Conservation (phyloP, 2,113 vertebrate genomes). For the Emydura subglobosa region DNA sequence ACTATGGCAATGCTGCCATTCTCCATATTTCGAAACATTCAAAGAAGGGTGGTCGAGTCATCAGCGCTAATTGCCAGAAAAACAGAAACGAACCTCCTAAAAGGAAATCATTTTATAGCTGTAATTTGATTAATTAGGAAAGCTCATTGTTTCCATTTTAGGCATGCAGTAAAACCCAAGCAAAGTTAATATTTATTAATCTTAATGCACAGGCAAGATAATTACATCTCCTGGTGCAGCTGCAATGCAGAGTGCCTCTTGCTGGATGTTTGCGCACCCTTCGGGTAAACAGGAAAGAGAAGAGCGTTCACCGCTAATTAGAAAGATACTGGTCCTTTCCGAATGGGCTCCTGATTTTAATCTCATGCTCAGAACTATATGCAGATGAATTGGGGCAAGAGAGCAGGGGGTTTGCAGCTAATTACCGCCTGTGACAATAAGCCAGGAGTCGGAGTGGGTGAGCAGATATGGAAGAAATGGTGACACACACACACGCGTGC, state of each 20-base stretch:
- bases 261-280: conserved; percentile 34
- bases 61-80: conserved; percentile 82
- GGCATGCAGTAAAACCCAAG: conserved; percentile 66
- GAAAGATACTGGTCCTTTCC: conserved; percentile 10
- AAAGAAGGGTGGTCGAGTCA: conserved; percentile 70
- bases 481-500: accelerated
- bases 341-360: conserved; percentile 18
- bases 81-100: conserved; percentile 79
- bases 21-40: conserved; percentile 65
- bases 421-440: background rate
- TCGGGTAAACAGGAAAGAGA: conserved; percentile 39
- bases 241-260: background rate
- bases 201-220: conserved; percentile 56
- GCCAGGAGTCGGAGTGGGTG: background rate
- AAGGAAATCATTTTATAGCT: conserved; percentile 79
- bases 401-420: background rate
- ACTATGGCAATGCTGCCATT: conserved; percentile 69
- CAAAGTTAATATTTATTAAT: conserved; percentile 80
- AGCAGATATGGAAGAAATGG: background rate
- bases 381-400: background rate
- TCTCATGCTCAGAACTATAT: background rate
- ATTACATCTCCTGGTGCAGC: background rate
- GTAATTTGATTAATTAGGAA: conserved; percentile 83
- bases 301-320: conserved; percentile 48
- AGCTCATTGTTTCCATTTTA: conserved; percentile 76